Evolutionary conservation across 2,113 vertebrate species (phyloP).

Genomic region (Hassar affinis): DNA sequence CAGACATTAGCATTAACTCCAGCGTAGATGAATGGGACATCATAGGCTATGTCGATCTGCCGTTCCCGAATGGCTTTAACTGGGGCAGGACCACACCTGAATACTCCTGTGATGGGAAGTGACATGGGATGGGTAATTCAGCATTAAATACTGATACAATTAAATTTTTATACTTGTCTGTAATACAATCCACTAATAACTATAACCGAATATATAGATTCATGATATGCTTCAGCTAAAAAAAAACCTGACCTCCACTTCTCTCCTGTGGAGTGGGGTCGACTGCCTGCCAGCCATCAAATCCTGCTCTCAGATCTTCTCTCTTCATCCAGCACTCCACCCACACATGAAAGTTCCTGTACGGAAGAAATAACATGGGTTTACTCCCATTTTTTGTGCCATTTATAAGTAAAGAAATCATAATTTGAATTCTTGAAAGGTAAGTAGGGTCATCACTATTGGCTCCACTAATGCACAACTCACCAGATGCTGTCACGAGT

Average conservation of each 20-base stretch:
- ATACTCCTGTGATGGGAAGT: slow-evolving; percentile 67
- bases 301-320: slow-evolving; percentile 70
- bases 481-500: slow-evolving; percentile 83
- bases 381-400: not conserved
- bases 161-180: not conserved
- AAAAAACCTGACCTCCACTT: slow-evolving; percentile 76
- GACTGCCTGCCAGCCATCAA: slow-evolving; percentile 89
- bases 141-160: not conserved
- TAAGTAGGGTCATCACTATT: not conserved
- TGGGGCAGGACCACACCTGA: slow-evolving; percentile 79
- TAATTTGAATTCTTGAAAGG: not conserved
- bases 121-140: not conserved
- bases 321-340: slow-evolving; percentile 92
- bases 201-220: not conserved
- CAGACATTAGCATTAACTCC: slow-evolving; percentile 80
- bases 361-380: not conserved
- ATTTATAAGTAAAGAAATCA: not conserved
- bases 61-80: slow-evolving; percentile 74
- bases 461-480: slow-evolving; percentile 46
- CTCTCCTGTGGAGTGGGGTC: slow-evolving; percentile 92
- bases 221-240: not conserved
- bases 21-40: slow-evolving; percentile 80
- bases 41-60: slow-evolving; percentile 68
- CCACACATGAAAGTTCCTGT: slow-evolving; percentile 97
- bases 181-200: not conserved